Conservation (phyloP, 1,140 invertebrate genomes). For the Triops longicaudatus region DNA sequence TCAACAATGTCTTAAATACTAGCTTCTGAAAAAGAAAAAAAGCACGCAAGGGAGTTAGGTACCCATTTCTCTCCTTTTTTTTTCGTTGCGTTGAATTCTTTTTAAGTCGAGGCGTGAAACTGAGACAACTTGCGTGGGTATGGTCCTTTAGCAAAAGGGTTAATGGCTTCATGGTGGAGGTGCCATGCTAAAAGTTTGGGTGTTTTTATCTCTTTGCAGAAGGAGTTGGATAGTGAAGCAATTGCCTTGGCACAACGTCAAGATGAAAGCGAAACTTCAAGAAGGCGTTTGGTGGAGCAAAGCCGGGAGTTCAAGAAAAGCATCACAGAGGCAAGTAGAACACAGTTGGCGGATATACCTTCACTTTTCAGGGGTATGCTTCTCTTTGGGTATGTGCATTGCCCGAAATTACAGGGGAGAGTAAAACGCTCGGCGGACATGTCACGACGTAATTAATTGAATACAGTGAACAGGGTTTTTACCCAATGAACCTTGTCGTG, state of each 20-base stretch:
- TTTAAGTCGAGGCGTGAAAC: background rate
- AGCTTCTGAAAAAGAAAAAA: background rate
- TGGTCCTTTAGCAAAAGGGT: background rate
- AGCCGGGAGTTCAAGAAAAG: constrained; percentile 49
- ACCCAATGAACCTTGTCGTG: too few species aligned
- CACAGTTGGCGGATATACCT: background rate
- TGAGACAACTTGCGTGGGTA: background rate
- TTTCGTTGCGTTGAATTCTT: background rate
- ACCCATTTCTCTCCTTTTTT: background rate
- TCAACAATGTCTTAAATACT: background rate
- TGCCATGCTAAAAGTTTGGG: background rate
- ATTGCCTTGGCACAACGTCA: constrained; percentile 46
- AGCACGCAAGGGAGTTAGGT: background rate
- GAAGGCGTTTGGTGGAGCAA: constrained; percentile 46
- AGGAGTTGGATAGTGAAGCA: constrained; percentile 46
- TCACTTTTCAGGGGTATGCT: background rate
- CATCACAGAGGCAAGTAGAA: constrained; percentile 42
- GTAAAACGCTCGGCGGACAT: too few species aligned
- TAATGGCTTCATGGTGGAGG: background rate
- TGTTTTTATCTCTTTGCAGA: constrained; percentile 37
- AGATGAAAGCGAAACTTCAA: constrained; percentile 47
- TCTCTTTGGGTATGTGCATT: background rate
- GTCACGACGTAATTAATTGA: too few species aligned
- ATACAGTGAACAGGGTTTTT: too few species aligned
- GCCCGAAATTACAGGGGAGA: background rate